Base-by-base conservation (phyloP, 2,888 invertebrate genomes). In the Balanococcus diminutus region DNA sequence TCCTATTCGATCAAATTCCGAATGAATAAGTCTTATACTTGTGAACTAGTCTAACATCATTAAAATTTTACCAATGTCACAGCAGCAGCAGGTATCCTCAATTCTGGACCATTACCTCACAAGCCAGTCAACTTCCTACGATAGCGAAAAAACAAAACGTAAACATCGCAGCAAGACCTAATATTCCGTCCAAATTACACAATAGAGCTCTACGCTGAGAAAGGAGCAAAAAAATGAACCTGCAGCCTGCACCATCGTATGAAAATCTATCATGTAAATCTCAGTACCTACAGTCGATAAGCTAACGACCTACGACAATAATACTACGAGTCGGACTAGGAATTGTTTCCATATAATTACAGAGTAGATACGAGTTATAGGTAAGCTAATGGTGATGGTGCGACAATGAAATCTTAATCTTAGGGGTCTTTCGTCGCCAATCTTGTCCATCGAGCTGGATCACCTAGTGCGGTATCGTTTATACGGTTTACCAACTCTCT, bases 261-360 rank as follows among this genome's bases (percentile, higher is more conserved):
- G 56, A 56, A 56, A 56, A 56, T 22, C 42, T 19, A 56, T 56
- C 56, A 19, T 46, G 19, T 56, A 56, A 19, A 56, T 56, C 56
- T n/a, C n/a, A n/a, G n/a, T n/a, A n/a, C n/a, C n/a, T 42, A 42
- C 42, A 42, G n/a, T 11, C 19, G 56, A 56, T 56, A 72, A 72
- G 72, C 31, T 72, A 72, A 72, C 72, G 72, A 72, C 72, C 72
- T 72, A 72, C 72, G 72, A 72, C 72, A 72, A 72, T 56, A 56
- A n/a, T 25, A 31, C 72, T 1, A 25, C 31, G 16, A 28, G n/a
- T n/a, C n/a, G n/a, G n/a, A n/a, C n/a, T n/a, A n/a, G 61, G 19
- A 61, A 25, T 31, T 72, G 25, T 25, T 72, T 72, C 22, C 31
- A 25, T 42, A 25, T 31, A 72, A 31, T 72, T 31, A 72, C 56